These are phyloP conservation scores for Daubentonia madagascariensis DNA, from an alignment of 2,113 vertebrate genomes.

Conservation along the genomic window DNA sequence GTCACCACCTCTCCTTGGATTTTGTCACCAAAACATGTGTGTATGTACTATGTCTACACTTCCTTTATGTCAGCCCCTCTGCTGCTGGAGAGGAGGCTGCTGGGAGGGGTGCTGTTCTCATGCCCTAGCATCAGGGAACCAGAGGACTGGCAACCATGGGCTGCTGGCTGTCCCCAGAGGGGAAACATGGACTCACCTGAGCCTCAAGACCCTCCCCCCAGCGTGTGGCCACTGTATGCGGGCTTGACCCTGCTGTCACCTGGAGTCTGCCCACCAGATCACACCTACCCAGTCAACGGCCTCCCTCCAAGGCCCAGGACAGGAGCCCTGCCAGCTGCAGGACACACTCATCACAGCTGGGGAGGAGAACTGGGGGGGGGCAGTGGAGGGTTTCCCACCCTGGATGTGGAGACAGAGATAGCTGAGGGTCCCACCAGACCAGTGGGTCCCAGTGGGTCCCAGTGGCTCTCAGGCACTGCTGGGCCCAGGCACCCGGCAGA, in stretches of 20 bases:
- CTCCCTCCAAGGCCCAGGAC: not conserved
- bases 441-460: not conserved
- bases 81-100: not conserved
- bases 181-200: not conserved
- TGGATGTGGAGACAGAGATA: not conserved
- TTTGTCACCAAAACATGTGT: not conserved
- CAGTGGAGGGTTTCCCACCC: not conserved
- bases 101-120: not conserved
- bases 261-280: not conserved
- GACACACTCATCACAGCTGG: not conserved
- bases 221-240: not conserved
- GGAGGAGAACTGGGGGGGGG: not conserved
- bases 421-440: not conserved
- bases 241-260: not conserved
- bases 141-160: not conserved
- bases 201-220: not conserved
- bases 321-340: not conserved
- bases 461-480: not conserved
- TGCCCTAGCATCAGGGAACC: too few species aligned
- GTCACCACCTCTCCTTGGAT: not conserved
- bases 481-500: not conserved
- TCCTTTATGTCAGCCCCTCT: not conserved
- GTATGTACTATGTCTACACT: not conserved
- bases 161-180: not conserved
- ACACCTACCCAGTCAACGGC: not conserved